Evolutionary conservation across 2,888 invertebrate species (phyloP).

Genomic region (Cremastobaeus sp.): DNA sequence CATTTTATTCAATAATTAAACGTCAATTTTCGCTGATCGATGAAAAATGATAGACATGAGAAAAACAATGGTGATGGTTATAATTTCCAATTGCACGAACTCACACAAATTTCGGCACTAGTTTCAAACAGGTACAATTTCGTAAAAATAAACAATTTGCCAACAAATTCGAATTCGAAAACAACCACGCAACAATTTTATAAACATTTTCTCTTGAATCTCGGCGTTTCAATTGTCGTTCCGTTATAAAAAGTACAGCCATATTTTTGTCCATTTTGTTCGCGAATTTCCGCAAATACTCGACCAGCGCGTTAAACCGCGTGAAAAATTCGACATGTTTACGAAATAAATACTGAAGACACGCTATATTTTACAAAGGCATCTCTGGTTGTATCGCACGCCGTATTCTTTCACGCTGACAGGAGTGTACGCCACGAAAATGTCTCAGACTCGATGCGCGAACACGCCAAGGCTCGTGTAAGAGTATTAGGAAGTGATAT

Average conservation of each 20-base stretch:
- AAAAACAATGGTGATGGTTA: conserved; percentile 16
- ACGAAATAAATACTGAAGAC: conserved; percentile 63
- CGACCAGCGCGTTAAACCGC: conserved; percentile 54
- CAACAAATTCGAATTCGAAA: conserved; percentile 20
- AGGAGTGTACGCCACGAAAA: conserved; percentile 60
- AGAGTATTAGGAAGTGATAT: conserved; percentile 72
- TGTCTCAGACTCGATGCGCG: conserved; percentile 62
- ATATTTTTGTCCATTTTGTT: conserved; percentile 23
- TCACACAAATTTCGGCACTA: conserved; percentile 39
- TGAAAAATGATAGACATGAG: conserved; percentile 36
- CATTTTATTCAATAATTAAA: conserved; percentile 67
- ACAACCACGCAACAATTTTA: conserved; percentile 26
- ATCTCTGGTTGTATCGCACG: conserved; percentile 55
- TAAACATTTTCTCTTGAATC: conserved; percentile 13
- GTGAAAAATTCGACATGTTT: conserved; percentile 59
- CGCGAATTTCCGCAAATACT: conserved; percentile 42
- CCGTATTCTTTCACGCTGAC: conserved; percentile 56
- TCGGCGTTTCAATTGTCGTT: neutral
- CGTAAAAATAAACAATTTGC: conserved; percentile 11
- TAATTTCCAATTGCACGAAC: conserved; percentile 45
- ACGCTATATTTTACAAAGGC: conserved; percentile 62
- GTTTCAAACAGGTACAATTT: conserved; percentile 53
- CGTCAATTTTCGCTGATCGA: conserved; percentile 58
- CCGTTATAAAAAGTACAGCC: conserved; percentile 24
- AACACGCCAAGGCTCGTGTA: conserved; percentile 56